Conservation (phyloP, 2,888 invertebrate genomes). For the Crocallis elinguaria region DNA sequence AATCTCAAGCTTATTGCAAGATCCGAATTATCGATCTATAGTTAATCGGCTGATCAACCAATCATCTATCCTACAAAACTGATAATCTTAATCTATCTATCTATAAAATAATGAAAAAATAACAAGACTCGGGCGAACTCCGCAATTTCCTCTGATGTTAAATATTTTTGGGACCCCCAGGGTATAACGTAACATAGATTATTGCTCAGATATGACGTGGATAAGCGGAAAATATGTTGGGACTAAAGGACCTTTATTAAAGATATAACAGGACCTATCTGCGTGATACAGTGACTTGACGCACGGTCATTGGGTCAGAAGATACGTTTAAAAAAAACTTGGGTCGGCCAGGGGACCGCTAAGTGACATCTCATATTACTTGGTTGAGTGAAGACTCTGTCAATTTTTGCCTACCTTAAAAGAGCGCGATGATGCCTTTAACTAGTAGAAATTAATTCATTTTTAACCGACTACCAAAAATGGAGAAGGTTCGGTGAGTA, state of each 20-base stretch:
- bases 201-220: constrained; percentile 40
- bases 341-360: constrained; percentile 1
- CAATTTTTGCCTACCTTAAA: too few species aligned
- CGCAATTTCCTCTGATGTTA: constrained; percentile 33
- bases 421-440: too few species aligned
- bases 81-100: constrained; percentile 11
- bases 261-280: constrained; percentile 32
- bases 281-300: constrained; percentile 3
- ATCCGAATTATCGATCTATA: too few species aligned
- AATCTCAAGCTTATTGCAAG: too few species aligned
- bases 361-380: too few species aligned
- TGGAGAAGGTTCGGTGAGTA: too few species aligned
- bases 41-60: too few species aligned
- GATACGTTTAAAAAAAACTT: background rate
- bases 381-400: too few species aligned
- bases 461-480: too few species aligned
- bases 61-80: constrained; percentile 14
- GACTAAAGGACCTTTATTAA: constrained; percentile 37
- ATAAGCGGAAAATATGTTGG: constrained; percentile 39
- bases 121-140: constrained; percentile 26
- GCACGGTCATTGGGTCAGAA: constrained; percentile 3
- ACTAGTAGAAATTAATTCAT: too few species aligned
- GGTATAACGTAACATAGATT: constrained; percentile 40
- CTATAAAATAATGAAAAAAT: constrained; percentile 26
- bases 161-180: constrained; percentile 32